Percentiles rank a stretch among this genome's conserved stretches.
Conservation (phyloP, 1,140 invertebrate genomes). For the Grapholita molesta region DNA sequence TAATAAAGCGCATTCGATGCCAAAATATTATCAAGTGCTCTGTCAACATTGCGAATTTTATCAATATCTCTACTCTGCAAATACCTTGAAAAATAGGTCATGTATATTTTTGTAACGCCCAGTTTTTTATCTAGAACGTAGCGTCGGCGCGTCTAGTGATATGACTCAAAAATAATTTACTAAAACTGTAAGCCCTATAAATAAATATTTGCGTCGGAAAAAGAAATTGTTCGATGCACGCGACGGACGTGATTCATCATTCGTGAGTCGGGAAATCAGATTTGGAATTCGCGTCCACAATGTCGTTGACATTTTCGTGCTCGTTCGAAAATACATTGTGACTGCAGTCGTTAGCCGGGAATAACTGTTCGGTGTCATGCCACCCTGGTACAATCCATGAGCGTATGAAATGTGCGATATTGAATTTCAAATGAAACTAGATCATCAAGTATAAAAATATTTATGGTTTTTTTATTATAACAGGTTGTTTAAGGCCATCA, state of each 20-base stretch:
- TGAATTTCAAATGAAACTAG: slow-evolving; percentile 8
- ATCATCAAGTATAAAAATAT: no score
- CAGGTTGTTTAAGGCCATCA: no score
- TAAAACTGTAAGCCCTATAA: slow-evolving; percentile 45
- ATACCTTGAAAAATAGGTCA: slow-evolving; percentile 61
- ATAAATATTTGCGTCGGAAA: slow-evolving; percentile 34
- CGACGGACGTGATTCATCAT: slow-evolving; percentile 64
- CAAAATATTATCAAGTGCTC: slow-evolving; percentile 69
- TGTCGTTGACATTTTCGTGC: slow-evolving; percentile 60
- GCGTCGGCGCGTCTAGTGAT: slow-evolving; percentile 43
- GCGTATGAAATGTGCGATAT: no score
- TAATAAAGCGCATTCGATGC: slow-evolving; percentile 50
- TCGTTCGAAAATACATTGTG: slow-evolving; percentile 38
- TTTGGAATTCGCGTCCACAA: slow-evolving; percentile 53
- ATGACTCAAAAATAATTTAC: slow-evolving; percentile 37
- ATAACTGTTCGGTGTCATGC: slow-evolving; percentile 5
- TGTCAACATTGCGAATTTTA: slow-evolving; percentile 70
- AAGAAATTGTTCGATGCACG: slow-evolving; percentile 56
- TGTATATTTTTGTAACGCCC: slow-evolving; percentile 49
- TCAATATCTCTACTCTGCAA: slow-evolving; percentile 59
- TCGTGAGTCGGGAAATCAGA: slow-evolving; percentile 51
- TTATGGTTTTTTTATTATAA: no score
- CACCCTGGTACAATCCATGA: not conserved
- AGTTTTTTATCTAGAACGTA: slow-evolving; percentile 34
- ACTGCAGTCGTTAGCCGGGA: slow-evolving; percentile 20